A percentile compares a stretch with the other conserved stretches of the same genome.
Conservation (phyloP, 2,113 vertebrate species). For the Vombatus ursinus region DNA sequence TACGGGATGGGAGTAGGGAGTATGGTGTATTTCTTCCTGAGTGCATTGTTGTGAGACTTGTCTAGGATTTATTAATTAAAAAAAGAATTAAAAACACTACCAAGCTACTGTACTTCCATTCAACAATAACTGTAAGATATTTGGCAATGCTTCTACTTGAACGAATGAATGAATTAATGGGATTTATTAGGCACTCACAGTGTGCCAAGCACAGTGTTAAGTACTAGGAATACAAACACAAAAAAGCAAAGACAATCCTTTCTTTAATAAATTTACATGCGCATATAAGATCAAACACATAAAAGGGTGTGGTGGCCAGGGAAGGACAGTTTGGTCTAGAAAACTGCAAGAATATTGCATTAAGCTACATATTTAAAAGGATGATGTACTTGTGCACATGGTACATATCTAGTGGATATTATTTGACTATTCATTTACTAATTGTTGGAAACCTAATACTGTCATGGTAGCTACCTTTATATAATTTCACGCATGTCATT, state of each 20-base stretch:
- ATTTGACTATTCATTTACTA: not conserved
- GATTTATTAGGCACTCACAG: not conserved
- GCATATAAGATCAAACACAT: not conserved
- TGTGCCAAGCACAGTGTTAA: not conserved
- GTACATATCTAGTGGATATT: not conserved
- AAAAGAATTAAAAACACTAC: not conserved
- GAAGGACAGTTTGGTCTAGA: not conserved
- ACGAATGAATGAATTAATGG: not conserved
- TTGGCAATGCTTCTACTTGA: slow-evolving; percentile 14
- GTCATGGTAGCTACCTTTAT: not conserved
- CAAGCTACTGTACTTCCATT: not conserved
- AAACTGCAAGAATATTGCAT: not conserved
- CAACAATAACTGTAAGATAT: not conserved
- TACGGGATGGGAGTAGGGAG: not conserved
- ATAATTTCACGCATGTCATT: not conserved
- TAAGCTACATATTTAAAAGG: not conserved
- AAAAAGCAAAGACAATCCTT: not conserved
- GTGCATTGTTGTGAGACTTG: not conserved
- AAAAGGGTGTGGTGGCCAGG: not conserved
- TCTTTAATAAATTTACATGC: not conserved
- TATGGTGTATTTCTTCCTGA: not conserved
- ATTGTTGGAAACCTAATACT: not conserved
- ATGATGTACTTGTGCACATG: not conserved
- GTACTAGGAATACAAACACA: too few species aligned
- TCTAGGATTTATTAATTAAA: not conserved